Conservation (phyloP, 2,113 vertebrate species). For the Lepus timidus region DNA sequence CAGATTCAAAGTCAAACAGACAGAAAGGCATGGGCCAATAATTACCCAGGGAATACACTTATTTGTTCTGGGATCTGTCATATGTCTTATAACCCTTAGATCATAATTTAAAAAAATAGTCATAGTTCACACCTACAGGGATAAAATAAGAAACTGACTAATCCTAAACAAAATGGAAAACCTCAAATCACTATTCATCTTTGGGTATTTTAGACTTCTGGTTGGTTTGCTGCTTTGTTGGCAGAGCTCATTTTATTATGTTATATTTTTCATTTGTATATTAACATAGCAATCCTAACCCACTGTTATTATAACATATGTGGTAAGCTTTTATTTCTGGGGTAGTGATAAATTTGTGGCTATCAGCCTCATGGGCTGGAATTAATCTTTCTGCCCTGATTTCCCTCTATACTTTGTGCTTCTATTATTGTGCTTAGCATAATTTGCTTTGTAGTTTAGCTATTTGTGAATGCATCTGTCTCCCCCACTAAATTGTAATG, state of each 20-base stretch:
- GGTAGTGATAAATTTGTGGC: slow-evolving; percentile 77
- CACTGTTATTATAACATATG: slow-evolving; percentile 71
- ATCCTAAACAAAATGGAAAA: slow-evolving; percentile 50
- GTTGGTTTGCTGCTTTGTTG: slow-evolving; percentile 69
- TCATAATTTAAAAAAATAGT: background rate
- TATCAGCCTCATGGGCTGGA: slow-evolving; percentile 66
- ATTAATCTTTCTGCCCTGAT: slow-evolving; percentile 79
- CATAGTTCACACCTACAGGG: background rate
- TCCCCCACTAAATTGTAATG: slow-evolving; percentile 13
- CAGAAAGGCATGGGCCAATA: background rate
- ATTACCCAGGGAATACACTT: background rate
- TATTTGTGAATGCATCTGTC: slow-evolving; percentile 78
- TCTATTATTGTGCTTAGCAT: slow-evolving; percentile 71
- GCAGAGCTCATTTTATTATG: slow-evolving; percentile 74
- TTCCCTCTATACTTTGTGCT: slow-evolving; percentile 73
- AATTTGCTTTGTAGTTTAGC: slow-evolving; percentile 74
- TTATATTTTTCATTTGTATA: slow-evolving; percentile 78
- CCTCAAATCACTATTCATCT: slow-evolving; percentile 26
- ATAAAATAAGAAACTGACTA: slow-evolving; percentile 33
- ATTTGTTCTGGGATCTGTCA: background rate
- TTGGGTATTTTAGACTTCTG: slow-evolving; percentile 67
- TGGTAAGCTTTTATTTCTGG: slow-evolving; percentile 71
- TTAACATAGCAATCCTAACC: slow-evolving; percentile 69
- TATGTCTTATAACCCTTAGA: background rate
- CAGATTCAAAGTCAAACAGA: background rate